These are phyloP conservation scores for Notodonta ziczac DNA, from an alignment of 2,888 invertebrate genomes.

Conservation along the genomic window DNA sequence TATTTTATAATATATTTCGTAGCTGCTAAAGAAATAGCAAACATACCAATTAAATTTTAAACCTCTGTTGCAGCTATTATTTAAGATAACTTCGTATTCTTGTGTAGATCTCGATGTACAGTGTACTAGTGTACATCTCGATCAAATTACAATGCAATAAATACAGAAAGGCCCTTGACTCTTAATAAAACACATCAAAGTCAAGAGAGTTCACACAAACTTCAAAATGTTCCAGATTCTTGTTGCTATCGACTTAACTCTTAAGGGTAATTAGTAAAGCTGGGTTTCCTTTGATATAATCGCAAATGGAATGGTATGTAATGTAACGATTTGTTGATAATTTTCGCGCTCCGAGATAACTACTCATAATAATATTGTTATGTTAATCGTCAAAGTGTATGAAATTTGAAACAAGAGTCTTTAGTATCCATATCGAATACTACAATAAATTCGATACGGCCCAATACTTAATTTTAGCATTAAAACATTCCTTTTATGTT, in stretches of 20 bases:
- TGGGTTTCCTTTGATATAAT: background rate
- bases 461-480: too few species aligned
- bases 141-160: background rate
- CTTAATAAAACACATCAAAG: conserved; percentile 22
- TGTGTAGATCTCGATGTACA: too few species aligned
- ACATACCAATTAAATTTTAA: too few species aligned
- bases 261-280: background rate
- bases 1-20: too few species aligned
- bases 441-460: too few species aligned
- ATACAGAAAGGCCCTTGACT: conserved; percentile 9
- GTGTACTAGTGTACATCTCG: too few species aligned
- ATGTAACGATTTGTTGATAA: conserved; percentile 25
- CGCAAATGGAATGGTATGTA: background rate
- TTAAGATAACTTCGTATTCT: too few species aligned
- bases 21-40: too few species aligned
- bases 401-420: conserved; percentile 16
- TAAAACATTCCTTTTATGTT: too few species aligned
- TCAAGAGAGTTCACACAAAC: conserved; percentile 25
- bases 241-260: background rate
- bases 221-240: conserved; percentile 3
- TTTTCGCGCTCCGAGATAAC: conserved; percentile 32
- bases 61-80: too few species aligned
- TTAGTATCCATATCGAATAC: background rate
- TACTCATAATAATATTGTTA: conserved; percentile 13
- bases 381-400: background rate